Evolutionary conservation across 2,113 vertebrate species (phyloP), one percentile per base, ranked within the genome.

Genomic region (Natator depressus): DNA sequence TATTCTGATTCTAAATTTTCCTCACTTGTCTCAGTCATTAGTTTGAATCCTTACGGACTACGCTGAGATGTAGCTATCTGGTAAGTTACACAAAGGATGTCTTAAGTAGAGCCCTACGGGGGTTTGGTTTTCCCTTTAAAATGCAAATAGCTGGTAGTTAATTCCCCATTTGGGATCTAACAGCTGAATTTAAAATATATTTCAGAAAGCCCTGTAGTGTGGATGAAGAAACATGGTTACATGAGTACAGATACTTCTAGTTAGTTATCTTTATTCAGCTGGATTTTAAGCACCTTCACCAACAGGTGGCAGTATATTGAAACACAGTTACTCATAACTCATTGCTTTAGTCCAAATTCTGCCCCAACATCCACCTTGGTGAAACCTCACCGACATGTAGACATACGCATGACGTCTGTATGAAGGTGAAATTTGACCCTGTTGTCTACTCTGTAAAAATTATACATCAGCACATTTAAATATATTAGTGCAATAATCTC

Each of bases 61-160:
- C 4, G 46, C 42, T 1, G 0, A 92, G 89, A 50, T n/a, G 72
- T 2, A 91, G 85, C 84, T 94, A 86, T 80, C 79, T 95, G 93
- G 81, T 25, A 87, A 91, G 42, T 88, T 53, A 89, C 16, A 89
- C 87, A 91, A 96, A 95, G 92, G 55, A 83, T 80, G 55, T 62
- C 59, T 94, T 78, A 95, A 95, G 92, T 54, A 94, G 85, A 95
- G 53, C 79, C 90, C 84, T 80, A 19, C 1, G 35, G 91, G 94
- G 95, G 89, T 87, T 95, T 94, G 90, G 89, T 47, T 90, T 95
- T 95, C 50, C 83, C 93, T 97, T 98, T 97, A 95, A 95, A 96
- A 97, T 97, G 97, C 94, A 97, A 98, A 97, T 95, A 62, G n/a
- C 3, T 97, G 81, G 65, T 29, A 93, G 86, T 90, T 96, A 95